These are phyloP conservation scores for Acrocyrtus sp. DNA, from an alignment of 2,888 invertebrate species.

Conservation along the genomic window DNA sequence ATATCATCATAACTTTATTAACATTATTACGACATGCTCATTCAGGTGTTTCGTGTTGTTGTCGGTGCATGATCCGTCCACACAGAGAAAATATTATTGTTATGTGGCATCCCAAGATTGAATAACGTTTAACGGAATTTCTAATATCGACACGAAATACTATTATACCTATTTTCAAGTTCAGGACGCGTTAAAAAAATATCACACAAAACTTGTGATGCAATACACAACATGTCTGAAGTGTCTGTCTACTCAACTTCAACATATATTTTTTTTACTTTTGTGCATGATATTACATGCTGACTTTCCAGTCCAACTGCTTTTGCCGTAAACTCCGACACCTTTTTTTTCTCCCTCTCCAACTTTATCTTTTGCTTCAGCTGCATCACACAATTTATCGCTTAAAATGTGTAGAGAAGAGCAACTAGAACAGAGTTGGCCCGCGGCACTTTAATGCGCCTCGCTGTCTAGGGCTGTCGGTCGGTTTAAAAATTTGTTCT, in stretches of 20 bases:
- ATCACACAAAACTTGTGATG: no score
- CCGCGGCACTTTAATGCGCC: slow-evolving; percentile 40
- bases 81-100: neutral
- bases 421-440: slow-evolving; percentile 23
- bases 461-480: slow-evolving; percentile 22
- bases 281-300: slow-evolving; percentile 23
- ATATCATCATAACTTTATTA: slow-evolving; percentile 22
- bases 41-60: slow-evolving; percentile 9
- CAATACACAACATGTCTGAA: no score
- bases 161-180: neutral
- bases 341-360: neutral
- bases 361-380: no score
- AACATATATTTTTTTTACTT: neutral
- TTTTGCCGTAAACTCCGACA: neutral
- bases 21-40: slow-evolving; percentile 23
- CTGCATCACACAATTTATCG: neutral
- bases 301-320: slow-evolving; percentile 28
- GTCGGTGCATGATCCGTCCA: neutral
- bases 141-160: neutral
- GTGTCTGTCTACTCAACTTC: neutral
- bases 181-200: no score
- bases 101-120: slow-evolving; percentile 11
- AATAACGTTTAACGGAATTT: slow-evolving; percentile 20
- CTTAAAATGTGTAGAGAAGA: neutral
- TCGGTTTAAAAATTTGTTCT: neutral